Conservation (phyloP, 2,888 invertebrate genomes). For the Hypselothyrea guttata region DNA sequence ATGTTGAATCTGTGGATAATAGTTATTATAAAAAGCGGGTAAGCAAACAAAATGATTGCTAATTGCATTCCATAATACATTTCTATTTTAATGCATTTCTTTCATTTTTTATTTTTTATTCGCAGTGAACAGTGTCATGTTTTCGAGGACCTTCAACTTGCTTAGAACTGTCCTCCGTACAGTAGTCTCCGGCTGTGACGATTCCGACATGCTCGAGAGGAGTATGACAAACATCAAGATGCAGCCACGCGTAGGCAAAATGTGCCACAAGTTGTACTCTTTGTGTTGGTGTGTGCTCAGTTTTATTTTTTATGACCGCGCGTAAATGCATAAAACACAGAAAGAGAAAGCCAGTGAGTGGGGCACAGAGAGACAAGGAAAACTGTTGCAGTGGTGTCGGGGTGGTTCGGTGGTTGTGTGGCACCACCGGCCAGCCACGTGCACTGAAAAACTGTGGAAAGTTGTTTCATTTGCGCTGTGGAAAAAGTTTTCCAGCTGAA, state of each 20-base stretch:
- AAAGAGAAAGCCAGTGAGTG: slow-evolving; percentile 14
- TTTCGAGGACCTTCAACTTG: neutral
- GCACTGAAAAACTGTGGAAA: slow-evolving; percentile 54
- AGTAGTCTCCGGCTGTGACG: slow-evolving; percentile 14
- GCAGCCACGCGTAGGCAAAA: slow-evolving; percentile 54
- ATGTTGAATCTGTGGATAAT: neutral
- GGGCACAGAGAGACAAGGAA: neutral
- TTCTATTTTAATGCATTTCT: too few species aligned
- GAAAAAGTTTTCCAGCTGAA: slow-evolving; percentile 58
- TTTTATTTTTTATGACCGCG: slow-evolving; percentile 53
- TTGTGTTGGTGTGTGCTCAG: slow-evolving; percentile 39
- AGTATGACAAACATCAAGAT: slow-evolving; percentile 38
- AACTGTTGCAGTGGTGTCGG: slow-evolving; percentile 3
- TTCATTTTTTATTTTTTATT: too few species aligned
- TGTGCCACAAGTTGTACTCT: slow-evolving; percentile 55
- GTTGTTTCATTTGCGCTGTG: slow-evolving; percentile 72
- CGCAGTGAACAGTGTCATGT: too few species aligned
- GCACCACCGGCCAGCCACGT: slow-evolving; percentile 51
- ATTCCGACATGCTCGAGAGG: slow-evolving; percentile 26
- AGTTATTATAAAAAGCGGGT: too few species aligned
- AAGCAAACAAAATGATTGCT: neutral
- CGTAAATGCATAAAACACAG: slow-evolving; percentile 68
- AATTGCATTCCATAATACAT: neutral
- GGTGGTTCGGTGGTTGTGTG: slow-evolving; percentile 29
- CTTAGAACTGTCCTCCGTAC: slow-evolving; percentile 24